phyloP scores from a whole-genome alignment of 2,113 vertebrate genomes.

The Solea solea region DNA sequence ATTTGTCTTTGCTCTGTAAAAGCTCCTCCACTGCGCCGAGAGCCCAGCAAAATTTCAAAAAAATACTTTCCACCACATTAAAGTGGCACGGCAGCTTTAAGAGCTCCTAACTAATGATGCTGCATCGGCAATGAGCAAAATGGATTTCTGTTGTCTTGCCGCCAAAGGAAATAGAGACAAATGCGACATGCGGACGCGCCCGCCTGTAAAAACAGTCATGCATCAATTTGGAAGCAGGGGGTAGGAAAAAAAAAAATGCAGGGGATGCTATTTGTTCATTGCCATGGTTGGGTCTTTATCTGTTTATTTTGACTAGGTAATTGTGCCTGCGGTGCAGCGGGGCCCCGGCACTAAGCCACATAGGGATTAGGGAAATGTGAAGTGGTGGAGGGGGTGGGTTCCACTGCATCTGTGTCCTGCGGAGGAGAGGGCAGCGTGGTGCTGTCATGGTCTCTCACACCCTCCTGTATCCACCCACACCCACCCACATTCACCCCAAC shows the following conservation, averaged over 20 bases:
- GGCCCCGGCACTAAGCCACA: constrained; percentile 71
- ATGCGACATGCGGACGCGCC: constrained; percentile 62
- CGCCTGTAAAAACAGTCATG: constrained; percentile 75
- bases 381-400: constrained; percentile 45
- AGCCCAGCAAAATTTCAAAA: constrained; percentile 71
- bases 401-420: constrained; percentile 59
- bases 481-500: constrained; percentile 36
- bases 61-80: constrained; percentile 71
- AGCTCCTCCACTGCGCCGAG: constrained; percentile 58
- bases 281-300: constrained; percentile 73
- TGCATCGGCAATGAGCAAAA: constrained; percentile 66
- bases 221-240: constrained; percentile 75
- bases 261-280: constrained; percentile 73
- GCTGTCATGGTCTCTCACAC: constrained; percentile 32
- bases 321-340: constrained; percentile 74
- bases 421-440: constrained; percentile 40
- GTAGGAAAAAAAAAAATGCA: constrained; percentile 57
- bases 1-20: constrained; percentile 51
- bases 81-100: constrained; percentile 68
- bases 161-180: constrained; percentile 76
- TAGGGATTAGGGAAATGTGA: constrained; percentile 77
- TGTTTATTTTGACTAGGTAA: constrained; percentile 80
- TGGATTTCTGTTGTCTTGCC: constrained; percentile 75
- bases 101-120: constrained; percentile 78
- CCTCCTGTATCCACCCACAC: constrained; percentile 39